Evolutionary conservation across 1,140 invertebrate species (phyloP), one percentile per base, ranked within the genome.

Genomic region (Leguminivora glycinivorella): DNA sequence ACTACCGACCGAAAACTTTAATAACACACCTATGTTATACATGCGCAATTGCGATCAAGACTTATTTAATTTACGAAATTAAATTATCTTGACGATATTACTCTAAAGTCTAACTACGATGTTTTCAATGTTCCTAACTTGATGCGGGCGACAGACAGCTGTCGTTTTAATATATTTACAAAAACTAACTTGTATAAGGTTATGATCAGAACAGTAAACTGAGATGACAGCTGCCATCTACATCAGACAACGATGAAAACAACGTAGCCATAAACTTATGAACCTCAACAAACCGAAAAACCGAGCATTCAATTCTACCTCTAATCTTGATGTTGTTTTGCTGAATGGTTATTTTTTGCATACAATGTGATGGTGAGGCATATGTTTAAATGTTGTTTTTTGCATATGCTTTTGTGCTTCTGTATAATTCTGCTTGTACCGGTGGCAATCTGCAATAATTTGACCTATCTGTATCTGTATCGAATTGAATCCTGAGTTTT

Each of bases 321-420:
- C n/a, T 63, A 31, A 52, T 73, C 70, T 68, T 68, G 56, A 29
- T 69, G 52, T 67, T 77, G 56, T 72, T 58, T 71, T 72, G 70
- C 71, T 68, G 72, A 75, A 73, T 70, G 68, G 47, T 58, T 25
- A 69, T 69, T 43, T 43, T 69, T 43, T 43, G 68, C 29, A 26
- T 56, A n/a, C n/a, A 43, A 40, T 63, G 69, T 66, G 58, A 17
- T 3, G 24, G 60, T 66, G 60, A 66, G 70, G 70, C 63, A 67
- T 71, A 67, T 67, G 70, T 77, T 69, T 78, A 71, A 75, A 70
- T 72, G 76, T 79, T 72, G 75, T 79, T 70, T 75, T 75, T 83
- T 78, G 78, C 79, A 75, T 76, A 72, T 77, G 84, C 85, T 88
- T 86, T 87, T 83, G 78, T 84, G 85, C 85, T 88, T 89, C 77